Evolutionary conservation across 1,140 invertebrate species (phyloP).

Genomic region (Papilio xuthus): DNA sequence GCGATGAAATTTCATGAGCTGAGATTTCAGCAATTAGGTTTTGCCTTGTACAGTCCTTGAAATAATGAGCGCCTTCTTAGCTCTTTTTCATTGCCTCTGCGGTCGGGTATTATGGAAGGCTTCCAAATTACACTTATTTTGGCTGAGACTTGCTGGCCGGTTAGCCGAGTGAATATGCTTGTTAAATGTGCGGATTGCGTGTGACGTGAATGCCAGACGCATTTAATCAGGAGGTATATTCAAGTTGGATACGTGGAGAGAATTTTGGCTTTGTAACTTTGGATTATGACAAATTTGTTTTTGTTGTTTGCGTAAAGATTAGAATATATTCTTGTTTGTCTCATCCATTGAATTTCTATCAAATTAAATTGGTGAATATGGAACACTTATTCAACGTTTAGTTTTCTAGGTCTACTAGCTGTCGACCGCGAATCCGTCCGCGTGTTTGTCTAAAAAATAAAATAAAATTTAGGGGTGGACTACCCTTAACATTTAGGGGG

Average conservation of each 20-base stretch:
- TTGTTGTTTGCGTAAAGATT: neutral
- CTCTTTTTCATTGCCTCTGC: slow-evolving; percentile 2
- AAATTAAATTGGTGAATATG: neutral
- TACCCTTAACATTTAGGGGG: no score
- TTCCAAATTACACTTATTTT: slow-evolving; percentile 35
- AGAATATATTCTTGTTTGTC: neutral
- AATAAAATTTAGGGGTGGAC: no score
- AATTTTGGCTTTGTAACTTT: neutral
- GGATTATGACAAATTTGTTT: neutral
- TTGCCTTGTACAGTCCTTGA: neutral
- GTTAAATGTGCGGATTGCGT: slow-evolving; percentile 6
- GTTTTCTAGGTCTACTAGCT: neutral
- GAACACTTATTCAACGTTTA: neutral
- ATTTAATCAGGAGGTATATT: slow-evolving; percentile 14
- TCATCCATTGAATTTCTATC: neutral
- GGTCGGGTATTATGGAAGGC: slow-evolving; percentile 20
- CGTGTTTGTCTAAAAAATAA: no score
- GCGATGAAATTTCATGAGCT: neutral
- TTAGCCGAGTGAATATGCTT: slow-evolving; percentile 7
- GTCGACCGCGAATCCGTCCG: no score
- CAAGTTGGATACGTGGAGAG: neutral
- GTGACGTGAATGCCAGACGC: slow-evolving; percentile 10
- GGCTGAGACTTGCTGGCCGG: neutral
- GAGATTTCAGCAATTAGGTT: neutral
- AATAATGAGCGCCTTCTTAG: slow-evolving; percentile 20